Evolutionary conservation across 1,140 invertebrate genomes (phyloP), one percentile per base, ranked within the genome.

Genomic region (Listronotus oregonensis): DNA sequence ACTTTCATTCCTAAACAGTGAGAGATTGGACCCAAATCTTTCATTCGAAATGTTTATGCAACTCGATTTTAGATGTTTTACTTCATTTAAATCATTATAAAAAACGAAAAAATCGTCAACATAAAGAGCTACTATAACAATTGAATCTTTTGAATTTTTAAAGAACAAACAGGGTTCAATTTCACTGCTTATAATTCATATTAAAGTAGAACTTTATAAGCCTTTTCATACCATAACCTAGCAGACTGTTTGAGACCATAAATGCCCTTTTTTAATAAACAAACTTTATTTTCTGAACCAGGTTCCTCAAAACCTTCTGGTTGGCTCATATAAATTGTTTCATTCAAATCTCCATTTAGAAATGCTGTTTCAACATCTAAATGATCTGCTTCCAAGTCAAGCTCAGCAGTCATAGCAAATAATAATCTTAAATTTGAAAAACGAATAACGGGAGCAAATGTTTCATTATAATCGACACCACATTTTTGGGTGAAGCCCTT

Each of bases 161-260:
- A 47, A 67, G 69, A 80, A 77, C 12, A 80, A 14, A 74, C 77
- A 80, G 21, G 68, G 69, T 55, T 79, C 75, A 43, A 68, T 62
- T 44, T 67, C 60, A 70, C 27, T 64, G 63, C 46, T 64, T 50
- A 61, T 71, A 73, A 21, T 71, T 67, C 17, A 77, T 56, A 18
- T 68, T 67, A n/a, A 44, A 52, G 58, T 27, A 79, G 65, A 39
- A 61, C 60, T 43, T 66, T 52, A 57, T 66, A 14, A 10, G 78
- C 51, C 66, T 72, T 76, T 14, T 76, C 70, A 64, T 81, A 77
- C 79, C 79, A 83, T 11, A 67, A 71, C 21, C 75, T 66, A 15
- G 78, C 75, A 15, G 78, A 75, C 66, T 84, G 80, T 64, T 81
- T 80, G 8, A 82, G 57, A 4, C 78, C 78, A n/a, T n/a, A 82